phyloP scores from a whole-genome alignment of 2,797 vertebrate species.

The Acanthurus leucopareius region DNA sequence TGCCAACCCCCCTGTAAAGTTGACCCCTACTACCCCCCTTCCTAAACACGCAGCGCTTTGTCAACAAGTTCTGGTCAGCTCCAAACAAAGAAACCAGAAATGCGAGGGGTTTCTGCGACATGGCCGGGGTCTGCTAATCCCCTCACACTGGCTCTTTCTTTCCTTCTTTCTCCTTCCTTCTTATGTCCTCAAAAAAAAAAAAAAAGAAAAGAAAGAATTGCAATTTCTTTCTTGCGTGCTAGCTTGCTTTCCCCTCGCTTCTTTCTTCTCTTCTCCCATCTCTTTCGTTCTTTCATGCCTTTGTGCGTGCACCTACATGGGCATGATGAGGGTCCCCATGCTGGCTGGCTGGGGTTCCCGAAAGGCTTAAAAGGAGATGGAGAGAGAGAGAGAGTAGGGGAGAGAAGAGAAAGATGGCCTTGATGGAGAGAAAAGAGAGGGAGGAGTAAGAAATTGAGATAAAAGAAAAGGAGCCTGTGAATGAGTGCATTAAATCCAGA shows the following conservation, averaged over 20 bases:
- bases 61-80: slow-evolving; percentile 94
- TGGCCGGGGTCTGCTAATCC: slow-evolving; percentile 92
- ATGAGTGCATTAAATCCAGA: slow-evolving; percentile 72
- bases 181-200: slow-evolving; percentile 77
- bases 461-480: slow-evolving; percentile 70
- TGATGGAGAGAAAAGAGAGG: slow-evolving; percentile 70
- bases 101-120: slow-evolving; percentile 91
- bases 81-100: slow-evolving; percentile 92
- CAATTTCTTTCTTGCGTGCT: slow-evolving; percentile 81
- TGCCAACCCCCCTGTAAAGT: slow-evolving; percentile 77
- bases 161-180: slow-evolving; percentile 83
- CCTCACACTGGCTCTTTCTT: slow-evolving; percentile 89
- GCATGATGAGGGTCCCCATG: slow-evolving; percentile 82
- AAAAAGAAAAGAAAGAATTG: slow-evolving; percentile 86
- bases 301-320: slow-evolving; percentile 83
- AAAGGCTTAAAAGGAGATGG: slow-evolving; percentile 76
- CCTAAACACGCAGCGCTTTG: slow-evolving; percentile 89
- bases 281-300: slow-evolving; percentile 81
- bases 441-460: slow-evolving; percentile 75
- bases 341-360: slow-evolving; percentile 73
- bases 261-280: slow-evolving; percentile 73
- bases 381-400: slow-evolving; percentile 54
- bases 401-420: slow-evolving; percentile 59
- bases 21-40: slow-evolving; percentile 83
- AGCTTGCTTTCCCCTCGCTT: slow-evolving; percentile 70